A percentile compares a stretch with the other conserved stretches of the same genome.
phyloP scores from a whole-genome alignment of 1,140 invertebrate species.

The Subanguina moxae region DNA sequence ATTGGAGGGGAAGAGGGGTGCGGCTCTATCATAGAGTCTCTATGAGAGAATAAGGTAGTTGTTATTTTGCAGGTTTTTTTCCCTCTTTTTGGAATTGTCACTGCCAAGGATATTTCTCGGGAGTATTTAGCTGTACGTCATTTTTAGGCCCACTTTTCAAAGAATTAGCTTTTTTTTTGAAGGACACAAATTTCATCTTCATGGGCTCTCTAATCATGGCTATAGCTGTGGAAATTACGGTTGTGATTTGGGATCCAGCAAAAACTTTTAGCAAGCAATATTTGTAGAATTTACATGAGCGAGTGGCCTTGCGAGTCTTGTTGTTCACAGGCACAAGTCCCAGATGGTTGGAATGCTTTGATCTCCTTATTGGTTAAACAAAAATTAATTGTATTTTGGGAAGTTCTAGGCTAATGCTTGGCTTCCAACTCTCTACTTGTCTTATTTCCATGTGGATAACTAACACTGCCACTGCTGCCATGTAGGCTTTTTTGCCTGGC shows the following conservation, averaged over 20 bases:
- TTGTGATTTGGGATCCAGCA: too few species aligned
- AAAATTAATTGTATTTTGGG: constrained; percentile 12
- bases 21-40: too few species aligned
- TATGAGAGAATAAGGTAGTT: too few species aligned
- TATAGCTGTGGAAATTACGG: constrained; percentile 6
- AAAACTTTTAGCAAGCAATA: too few species aligned
- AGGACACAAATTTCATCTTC: constrained; percentile 78
- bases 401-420: constrained; percentile 40
- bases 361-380: neutral
- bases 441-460: constrained; percentile 61
- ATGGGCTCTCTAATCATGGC: constrained; percentile 72
- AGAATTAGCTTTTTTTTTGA: constrained; percentile 35
- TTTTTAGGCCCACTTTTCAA: neutral
- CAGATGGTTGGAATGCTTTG: constrained; percentile 13
- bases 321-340: constrained; percentile 43
- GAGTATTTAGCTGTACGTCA: constrained; percentile 58
- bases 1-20: too few species aligned
- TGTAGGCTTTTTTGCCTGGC: constrained; percentile 24
- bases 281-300: constrained; percentile 71
- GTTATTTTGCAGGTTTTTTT: constrained; percentile 52
- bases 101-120: constrained; percentile 52
- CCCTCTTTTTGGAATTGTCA: constrained; percentile 58
- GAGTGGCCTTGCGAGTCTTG: constrained; percentile 72
- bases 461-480: constrained; percentile 58
- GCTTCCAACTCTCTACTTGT: constrained; percentile 33